Percentiles rank a stretch among this genome's conserved stretches.
These are phyloP conservation scores for Orycteropus afer DNA, from an alignment of 2,113 vertebrate genomes.

Conservation along the genomic window DNA sequence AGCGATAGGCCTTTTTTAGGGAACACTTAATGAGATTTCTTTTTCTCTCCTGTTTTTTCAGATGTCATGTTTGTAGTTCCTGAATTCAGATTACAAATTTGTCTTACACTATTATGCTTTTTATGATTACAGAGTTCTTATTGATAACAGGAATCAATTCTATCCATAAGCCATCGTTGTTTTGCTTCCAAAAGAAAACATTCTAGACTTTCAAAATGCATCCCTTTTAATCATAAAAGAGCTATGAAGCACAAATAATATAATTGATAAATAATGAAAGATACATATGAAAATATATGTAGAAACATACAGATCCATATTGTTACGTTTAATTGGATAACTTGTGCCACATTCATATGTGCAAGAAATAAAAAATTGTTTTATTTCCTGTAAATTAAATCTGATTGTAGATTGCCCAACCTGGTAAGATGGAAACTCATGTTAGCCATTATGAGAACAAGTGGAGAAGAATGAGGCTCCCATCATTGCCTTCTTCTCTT, in stretches of 20 bases:
- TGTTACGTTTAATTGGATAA: neutral
- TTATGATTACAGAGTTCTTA: constrained; percentile 23
- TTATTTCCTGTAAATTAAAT: constrained; percentile 40
- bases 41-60: constrained; percentile 1
- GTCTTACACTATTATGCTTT: neutral
- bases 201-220: constrained; percentile 21
- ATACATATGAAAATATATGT: neutral
- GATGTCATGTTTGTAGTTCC: constrained; percentile 51
- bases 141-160: neutral
- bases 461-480: neutral
- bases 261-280: constrained; percentile 2
- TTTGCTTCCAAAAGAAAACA: constrained; percentile 47
- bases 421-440: neutral
- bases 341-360: neutral
- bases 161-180: neutral
- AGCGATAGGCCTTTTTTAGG: neutral
- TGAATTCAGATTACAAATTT: constrained; percentile 47
- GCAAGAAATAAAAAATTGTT: neutral
- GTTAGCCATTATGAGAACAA: neutral
- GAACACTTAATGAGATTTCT: constrained; percentile 31
- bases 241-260: constrained; percentile 26
- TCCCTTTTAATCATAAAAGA: neutral
- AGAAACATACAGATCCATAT: neutral
- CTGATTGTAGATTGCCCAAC: neutral
- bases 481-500: neutral